Evolutionary conservation across 2,113 vertebrate genomes (phyloP), one percentile per base, ranked within the genome.

Genomic region (Melanostigma gelatinosum): DNA sequence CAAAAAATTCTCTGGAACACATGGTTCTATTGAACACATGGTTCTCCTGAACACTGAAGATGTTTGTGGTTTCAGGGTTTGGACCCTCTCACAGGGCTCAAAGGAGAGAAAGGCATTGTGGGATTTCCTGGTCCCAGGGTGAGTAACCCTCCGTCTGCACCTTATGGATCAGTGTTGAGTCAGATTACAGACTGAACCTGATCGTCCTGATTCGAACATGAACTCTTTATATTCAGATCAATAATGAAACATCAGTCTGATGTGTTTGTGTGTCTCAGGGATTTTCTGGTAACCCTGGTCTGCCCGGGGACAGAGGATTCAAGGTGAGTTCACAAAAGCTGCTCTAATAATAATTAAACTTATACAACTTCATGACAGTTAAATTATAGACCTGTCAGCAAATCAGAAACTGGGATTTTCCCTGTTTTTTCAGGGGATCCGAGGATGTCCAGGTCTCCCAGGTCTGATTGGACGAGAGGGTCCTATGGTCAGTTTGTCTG

Each of bases 101-200:
- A 93, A 84, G 95, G 95, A 89, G 94, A 95, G 70, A 94, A 87
- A 38, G 95, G 95, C 3, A 82, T 93, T 44, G 27, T 89, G 64
- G 94, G 95, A 60, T 87, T 90, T 68, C 90, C 91, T 57, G 95
- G 95, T 81, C 4, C 2, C 1, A 85, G 89, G 77, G 95, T 95
- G 70, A 91, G 91, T 81, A 22, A 16, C 32, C 2, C 1, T 50
- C 10, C 6, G 18, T n/a, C 20, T 2, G 24, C 3, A 6, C 9
- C 2, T 3, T 27, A 54, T 60, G 4, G 1, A 69, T 71, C 27
- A n/a, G 0, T 10, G 32, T 72, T 57, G 44, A 46, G 11, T 44
- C 42, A 44, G 42, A 13, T 44, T 44, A 44, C 42, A 44, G 42
- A 44, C 11, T 12, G 42, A 50, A 20, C 48, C 48, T 20, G 48